These are phyloP conservation scores for Camponotus floridanus DNA, from an alignment of 1,140 invertebrate genomes.

Conservation along the genomic window DNA sequence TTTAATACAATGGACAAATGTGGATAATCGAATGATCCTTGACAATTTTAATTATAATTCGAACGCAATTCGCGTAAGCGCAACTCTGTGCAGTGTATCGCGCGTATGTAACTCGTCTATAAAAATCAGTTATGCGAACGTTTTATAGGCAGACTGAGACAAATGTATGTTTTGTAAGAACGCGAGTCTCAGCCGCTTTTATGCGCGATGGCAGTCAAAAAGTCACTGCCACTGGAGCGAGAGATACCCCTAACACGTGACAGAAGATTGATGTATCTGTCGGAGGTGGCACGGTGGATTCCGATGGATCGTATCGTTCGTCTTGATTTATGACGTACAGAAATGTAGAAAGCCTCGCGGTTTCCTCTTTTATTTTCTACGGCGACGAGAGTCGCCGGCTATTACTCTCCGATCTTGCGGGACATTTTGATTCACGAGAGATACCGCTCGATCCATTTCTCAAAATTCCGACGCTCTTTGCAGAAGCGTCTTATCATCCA, in stretches of 20 bases:
- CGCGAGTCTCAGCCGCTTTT: slow-evolving; percentile 51
- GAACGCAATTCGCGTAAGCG: neutral
- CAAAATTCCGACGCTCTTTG: slow-evolving; percentile 31
- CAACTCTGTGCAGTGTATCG: neutral
- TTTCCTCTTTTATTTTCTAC: slow-evolving; percentile 53
- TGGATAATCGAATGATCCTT: neutral
- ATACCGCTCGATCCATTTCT: slow-evolving; percentile 34
- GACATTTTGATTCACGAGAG: slow-evolving; percentile 46
- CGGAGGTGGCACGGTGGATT: slow-evolving; percentile 29
- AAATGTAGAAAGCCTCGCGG: slow-evolving; percentile 13
- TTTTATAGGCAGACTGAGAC: slow-evolving; percentile 9
- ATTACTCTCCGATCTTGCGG: slow-evolving; percentile 18
- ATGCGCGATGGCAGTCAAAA: slow-evolving; percentile 54
- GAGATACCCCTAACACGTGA: slow-evolving; percentile 36
- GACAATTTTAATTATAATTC: neutral
- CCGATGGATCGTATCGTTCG: slow-evolving; percentile 69
- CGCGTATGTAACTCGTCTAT: neutral
- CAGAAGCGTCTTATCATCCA: slow-evolving; percentile 36
- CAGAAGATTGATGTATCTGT: slow-evolving; percentile 73
- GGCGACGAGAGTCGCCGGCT: slow-evolving; percentile 1
- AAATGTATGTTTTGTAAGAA: slow-evolving; percentile 20
- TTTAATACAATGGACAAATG: neutral
- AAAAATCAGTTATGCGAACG: slow-evolving; percentile 13
- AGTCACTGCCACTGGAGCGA: slow-evolving; percentile 69
- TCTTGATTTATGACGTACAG: slow-evolving; percentile 70